Evolutionary conservation across 2,797 vertebrate genomes (phyloP).

Genomic region (Sebastolobus alascanus): DNA sequence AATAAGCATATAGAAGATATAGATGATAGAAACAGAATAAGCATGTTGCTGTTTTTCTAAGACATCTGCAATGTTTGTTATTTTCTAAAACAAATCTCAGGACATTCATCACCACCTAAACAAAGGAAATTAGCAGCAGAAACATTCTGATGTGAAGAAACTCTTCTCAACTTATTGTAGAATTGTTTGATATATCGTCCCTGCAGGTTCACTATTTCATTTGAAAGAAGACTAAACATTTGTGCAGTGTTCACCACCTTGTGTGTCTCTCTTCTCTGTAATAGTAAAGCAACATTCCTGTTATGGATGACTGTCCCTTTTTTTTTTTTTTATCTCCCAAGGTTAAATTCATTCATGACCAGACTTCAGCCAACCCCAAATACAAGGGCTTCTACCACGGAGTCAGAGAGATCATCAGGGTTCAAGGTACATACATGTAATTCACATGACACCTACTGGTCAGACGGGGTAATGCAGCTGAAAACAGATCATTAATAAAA

Average conservation of each 20-base stretch:
- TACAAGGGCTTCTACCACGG: conserved; percentile 95
- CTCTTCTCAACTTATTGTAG: too few species aligned
- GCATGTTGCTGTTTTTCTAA: background rate
- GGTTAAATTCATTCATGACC: conserved; percentile 99
- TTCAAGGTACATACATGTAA: conserved; percentile 86
- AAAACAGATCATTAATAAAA: background rate
- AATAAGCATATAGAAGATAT: background rate
- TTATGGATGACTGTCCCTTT: conserved; percentile 7
- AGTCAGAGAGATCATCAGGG: conserved; percentile 91
- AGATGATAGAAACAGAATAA: background rate
- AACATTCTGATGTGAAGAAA: background rate
- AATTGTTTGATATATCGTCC: too few species aligned
- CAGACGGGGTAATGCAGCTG: conserved; percentile 22
- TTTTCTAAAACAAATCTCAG: background rate
- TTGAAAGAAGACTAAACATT: conserved; percentile 18
- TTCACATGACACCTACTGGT: conserved; percentile 67
- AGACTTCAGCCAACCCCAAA: conserved; percentile 92
- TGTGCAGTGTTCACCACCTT: background rate
- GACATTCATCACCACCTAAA: background rate
- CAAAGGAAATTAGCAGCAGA: background rate
- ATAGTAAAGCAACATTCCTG: background rate
- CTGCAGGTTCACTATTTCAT: background rate
- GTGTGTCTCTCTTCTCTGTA: background rate
- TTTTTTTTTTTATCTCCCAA: conserved; percentile 67
- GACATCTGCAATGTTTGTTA: background rate